These are phyloP conservation scores for Leptura quadrifasciata DNA, from an alignment of 2,888 invertebrate species.

Conservation along the genomic window DNA sequence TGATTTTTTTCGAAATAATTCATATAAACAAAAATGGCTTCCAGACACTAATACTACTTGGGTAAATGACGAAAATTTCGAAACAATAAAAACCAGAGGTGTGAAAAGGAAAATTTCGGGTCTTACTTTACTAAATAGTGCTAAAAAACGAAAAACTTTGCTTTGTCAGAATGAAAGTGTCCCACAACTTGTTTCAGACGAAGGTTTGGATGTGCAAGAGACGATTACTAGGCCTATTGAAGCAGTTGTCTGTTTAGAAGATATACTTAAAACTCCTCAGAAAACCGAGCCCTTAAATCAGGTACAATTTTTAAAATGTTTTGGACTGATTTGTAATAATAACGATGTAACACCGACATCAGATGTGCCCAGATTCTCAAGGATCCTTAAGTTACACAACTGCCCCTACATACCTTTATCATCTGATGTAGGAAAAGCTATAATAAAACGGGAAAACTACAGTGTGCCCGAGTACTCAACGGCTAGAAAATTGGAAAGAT, in stretches of 20 bases:
- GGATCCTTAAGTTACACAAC: slow-evolving; percentile 44
- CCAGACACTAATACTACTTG: slow-evolving; percentile 17
- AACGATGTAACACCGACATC: not conserved
- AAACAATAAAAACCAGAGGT: slow-evolving; percentile 22
- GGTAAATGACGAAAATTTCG: slow-evolving; percentile 40
- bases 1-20: slow-evolving; percentile 35
- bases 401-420: slow-evolving; percentile 65
- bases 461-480: slow-evolving; percentile 59
- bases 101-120: slow-evolving; percentile 17
- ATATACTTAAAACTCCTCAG: slow-evolving; percentile 12
- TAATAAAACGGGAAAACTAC: slow-evolving; percentile 58
- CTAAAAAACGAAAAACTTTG: slow-evolving; percentile 30
- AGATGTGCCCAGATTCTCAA: slow-evolving; percentile 1
- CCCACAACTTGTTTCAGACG: not conserved
- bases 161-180: slow-evolving; percentile 29
- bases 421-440: slow-evolving; percentile 64
- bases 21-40: slow-evolving; percentile 33
- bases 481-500: slow-evolving; percentile 60
- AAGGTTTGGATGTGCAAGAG: not conserved
- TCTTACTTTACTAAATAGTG: not conserved
- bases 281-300: slow-evolving; percentile 2
- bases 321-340: slow-evolving; percentile 21
- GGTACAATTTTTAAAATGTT: slow-evolving; percentile 32
- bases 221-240: not conserved
- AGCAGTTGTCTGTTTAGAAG: slow-evolving; percentile 23